phyloP scores from a whole-genome alignment of 2,888 invertebrate genomes.

The Sphaeridia pumilis region DNA sequence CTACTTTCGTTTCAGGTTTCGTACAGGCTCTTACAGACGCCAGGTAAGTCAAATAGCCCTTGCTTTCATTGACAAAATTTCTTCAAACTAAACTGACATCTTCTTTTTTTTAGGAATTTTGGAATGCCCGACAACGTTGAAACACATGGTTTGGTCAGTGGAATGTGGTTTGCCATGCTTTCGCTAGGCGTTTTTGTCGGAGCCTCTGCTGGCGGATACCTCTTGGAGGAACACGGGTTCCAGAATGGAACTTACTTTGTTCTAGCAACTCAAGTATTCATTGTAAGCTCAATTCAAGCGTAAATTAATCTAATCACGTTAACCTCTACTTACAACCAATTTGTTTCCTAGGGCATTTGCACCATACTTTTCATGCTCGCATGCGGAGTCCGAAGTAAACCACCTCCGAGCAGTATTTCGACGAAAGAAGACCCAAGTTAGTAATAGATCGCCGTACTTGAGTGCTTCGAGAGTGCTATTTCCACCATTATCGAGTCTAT shows the following conservation, averaged over 20 bases:
- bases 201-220: conserved; percentile 55
- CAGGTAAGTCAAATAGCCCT: conserved; percentile 56
- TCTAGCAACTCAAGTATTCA: conserved; percentile 51
- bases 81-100: no score
- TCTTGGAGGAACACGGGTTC: conserved; percentile 62
- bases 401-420: no score
- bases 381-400: no score
- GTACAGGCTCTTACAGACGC: conserved; percentile 70
- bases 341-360: background rate
- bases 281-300: conserved; percentile 45
- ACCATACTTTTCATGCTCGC: background rate
- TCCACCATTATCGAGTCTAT: no score
- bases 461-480: no score
- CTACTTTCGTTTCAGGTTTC: conserved; percentile 74
- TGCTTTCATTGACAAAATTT: background rate
- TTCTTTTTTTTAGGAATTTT: conserved; percentile 49
- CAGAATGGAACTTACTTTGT: conserved; percentile 58
- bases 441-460: no score
- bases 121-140: conserved; percentile 74
- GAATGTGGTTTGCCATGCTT: conserved; percentile 80
- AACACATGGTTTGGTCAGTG: conserved; percentile 80
- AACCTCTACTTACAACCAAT: background rate
- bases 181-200: conserved; percentile 66
- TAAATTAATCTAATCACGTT: background rate
- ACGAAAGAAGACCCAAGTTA: no score